A percentile compares a stretch with the other conserved stretches of the same genome.
These are phyloP conservation scores for Lampris megalopsis DNA, from an alignment of 2,113 vertebrate species.

Conservation along the genomic window DNA sequence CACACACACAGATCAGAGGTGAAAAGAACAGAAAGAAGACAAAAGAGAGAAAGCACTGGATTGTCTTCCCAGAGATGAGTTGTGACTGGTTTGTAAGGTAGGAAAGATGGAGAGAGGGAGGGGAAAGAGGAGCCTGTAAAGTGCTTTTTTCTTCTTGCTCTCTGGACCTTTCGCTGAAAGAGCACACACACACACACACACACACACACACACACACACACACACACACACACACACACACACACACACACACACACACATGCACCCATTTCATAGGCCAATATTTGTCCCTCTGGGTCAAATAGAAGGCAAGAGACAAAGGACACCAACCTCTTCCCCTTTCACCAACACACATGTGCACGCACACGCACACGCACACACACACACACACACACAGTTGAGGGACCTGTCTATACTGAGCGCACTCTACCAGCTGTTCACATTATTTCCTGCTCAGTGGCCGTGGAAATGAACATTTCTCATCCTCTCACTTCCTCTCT, in stretches of 20 bases:
- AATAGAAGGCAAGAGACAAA: conserved; percentile 61
- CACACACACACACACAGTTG: conserved; percentile 42
- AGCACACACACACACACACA: conserved; percentile 12
- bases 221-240: conserved; percentile 10
- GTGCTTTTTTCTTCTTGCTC: not conserved
- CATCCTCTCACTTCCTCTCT: conserved; percentile 20
- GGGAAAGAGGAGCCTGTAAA: not conserved
- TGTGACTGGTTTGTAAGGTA: not conserved
- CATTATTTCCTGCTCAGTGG: conserved; percentile 74
- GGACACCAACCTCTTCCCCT: conserved; percentile 12
- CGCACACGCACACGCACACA: conserved; percentile 26
- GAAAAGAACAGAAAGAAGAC: not conserved
- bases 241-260: conserved; percentile 10
- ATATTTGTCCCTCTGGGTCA: conserved; percentile 51
- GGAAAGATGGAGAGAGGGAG: not conserved
- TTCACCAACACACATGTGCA: conserved; percentile 24
- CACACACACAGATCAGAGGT: not conserved
- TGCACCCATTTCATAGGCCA: conserved; percentile 6
- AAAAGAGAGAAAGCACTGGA: not conserved
- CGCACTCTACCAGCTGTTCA: conserved; percentile 72
- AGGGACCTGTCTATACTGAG: conserved; percentile 60
- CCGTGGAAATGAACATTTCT: conserved; percentile 34
- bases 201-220: conserved; percentile 8
- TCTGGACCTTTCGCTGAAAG: not conserved
- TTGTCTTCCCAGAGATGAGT: too few relatives aligned